Conservation (phyloP, 2,113 vertebrate genomes). For the Microtus pennsylvanicus region DNA sequence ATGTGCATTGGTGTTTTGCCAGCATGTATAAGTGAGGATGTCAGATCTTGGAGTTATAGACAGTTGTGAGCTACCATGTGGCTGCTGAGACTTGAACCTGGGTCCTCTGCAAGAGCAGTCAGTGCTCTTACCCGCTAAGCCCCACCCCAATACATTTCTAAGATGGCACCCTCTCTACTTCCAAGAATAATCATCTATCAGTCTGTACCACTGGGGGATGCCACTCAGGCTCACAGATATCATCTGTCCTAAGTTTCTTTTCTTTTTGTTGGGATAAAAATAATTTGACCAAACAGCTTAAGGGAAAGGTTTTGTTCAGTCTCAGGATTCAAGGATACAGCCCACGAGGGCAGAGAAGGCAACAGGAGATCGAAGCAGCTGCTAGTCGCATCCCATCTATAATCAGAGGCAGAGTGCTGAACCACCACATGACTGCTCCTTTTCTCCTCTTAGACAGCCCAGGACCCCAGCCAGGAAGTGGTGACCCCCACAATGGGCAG, state of each 20-base stretch:
- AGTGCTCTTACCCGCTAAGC: too few relatives aligned
- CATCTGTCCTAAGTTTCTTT: not conserved
- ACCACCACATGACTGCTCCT: not conserved
- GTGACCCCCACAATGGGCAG: not conserved
- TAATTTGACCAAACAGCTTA: not conserved
- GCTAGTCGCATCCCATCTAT: not conserved
- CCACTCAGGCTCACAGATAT: too few relatives aligned
- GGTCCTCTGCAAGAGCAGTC: too few relatives aligned
- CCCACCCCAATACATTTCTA: not conserved
- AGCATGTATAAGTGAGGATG: too few relatives aligned
- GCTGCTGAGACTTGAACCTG: too few relatives aligned
- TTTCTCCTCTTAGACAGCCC: not conserved
- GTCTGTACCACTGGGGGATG: not conserved
- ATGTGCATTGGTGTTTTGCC: too few relatives aligned
- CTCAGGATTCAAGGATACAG: not conserved
- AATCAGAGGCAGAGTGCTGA: not conserved
- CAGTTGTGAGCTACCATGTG: too few relatives aligned
- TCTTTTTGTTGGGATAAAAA: not conserved
- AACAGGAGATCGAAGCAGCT: not conserved
- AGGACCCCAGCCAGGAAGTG: not conserved
- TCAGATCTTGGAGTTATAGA: too few relatives aligned
- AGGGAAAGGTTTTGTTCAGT: not conserved
- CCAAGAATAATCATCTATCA: not conserved
- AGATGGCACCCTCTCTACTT: not conserved
- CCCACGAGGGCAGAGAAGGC: not conserved